A percentile compares a stretch with the other conserved stretches of the same genome.
Evolutionary conservation across 2,113 vertebrate species (phyloP).

Genomic region (Chaetorhynchus papuensis): DNA sequence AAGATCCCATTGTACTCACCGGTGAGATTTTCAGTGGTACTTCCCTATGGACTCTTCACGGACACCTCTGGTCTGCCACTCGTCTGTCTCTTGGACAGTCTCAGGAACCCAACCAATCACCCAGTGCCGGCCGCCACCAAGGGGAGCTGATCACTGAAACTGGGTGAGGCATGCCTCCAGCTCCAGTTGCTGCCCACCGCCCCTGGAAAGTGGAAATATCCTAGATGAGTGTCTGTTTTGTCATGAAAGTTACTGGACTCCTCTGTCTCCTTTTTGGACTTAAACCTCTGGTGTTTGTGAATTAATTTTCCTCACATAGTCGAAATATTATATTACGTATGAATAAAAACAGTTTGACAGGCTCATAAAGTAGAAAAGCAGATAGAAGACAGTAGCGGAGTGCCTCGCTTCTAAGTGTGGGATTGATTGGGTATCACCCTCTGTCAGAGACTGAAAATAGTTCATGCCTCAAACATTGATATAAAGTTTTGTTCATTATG

Average conservation of each 20-base stretch:
- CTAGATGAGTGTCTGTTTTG: no score
- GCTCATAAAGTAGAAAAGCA: background rate
- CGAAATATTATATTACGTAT: background rate
- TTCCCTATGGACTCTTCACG: no score
- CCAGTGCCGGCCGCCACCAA: rapidly evolving
- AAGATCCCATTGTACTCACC: background rate
- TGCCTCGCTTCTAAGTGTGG: background rate
- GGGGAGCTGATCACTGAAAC: no score
- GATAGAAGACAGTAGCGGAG: background rate
- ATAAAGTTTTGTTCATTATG: no score
- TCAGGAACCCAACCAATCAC: no score
- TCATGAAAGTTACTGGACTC: background rate
- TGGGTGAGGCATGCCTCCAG: no score
- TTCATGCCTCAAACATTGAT: no score
- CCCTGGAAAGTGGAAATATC: no score
- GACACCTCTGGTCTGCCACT: no score
- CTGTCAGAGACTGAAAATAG: background rate
- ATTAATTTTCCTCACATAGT: background rate
- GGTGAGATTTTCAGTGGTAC: background rate
- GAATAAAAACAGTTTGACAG: background rate
- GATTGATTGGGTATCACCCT: background rate
- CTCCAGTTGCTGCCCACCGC: rapidly evolving
- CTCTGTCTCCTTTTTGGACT: background rate
- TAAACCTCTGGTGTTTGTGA: background rate
- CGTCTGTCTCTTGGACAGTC: no score